A percentile compares a stretch with the other conserved stretches of the same genome.
Evolutionary conservation across 2,113 vertebrate species (phyloP).

Genomic region (Ciconia stormi): DNA sequence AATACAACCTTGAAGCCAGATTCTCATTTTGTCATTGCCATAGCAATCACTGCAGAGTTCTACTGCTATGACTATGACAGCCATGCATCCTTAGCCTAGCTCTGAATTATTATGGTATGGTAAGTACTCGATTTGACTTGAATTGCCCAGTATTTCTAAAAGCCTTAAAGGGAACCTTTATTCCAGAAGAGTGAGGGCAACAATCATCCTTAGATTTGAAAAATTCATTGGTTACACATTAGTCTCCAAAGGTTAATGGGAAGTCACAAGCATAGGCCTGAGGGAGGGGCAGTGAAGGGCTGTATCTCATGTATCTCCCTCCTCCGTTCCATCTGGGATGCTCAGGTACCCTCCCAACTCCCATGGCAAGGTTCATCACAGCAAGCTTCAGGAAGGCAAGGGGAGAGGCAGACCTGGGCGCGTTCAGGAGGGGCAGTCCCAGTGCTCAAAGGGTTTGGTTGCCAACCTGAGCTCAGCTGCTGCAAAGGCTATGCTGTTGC

Average conservation of each 20-base stretch:
- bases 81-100: neutral
- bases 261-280: neutral
- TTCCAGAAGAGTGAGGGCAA: neutral
- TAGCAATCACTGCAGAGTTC: neutral
- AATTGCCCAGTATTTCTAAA: neutral
- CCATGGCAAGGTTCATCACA: neutral
- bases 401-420: neutral
- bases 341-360: neutral
- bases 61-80: neutral
- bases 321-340: neutral
- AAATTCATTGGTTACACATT: neutral
- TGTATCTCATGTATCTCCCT: neutral
- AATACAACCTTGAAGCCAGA: neutral
- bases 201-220: neutral
- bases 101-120: neutral
- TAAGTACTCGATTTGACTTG: neutral
- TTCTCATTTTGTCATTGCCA: neutral
- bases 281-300: neutral
- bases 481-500: neutral
- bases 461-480: rapidly evolving
- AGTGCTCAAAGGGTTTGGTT: rapidly evolving
- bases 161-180: neutral
- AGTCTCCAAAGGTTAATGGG: neutral
- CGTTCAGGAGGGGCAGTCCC: neutral
- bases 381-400: neutral